Evolutionary conservation across 1,140 invertebrate genomes (phyloP), one percentile per base, ranked within the genome.

Genomic region (Caerostris darwini): DNA sequence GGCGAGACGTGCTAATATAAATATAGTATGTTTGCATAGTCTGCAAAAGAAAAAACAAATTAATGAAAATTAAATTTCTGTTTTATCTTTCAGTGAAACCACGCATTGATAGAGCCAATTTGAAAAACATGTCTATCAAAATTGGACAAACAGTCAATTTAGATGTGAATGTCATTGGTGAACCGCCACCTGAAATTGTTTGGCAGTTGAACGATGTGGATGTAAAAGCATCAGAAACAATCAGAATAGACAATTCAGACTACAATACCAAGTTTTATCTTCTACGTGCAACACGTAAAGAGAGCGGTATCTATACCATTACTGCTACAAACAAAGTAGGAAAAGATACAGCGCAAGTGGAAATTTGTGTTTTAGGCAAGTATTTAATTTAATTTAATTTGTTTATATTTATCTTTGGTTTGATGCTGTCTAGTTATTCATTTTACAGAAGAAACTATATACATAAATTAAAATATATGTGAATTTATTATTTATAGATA

Each of bases 311-410:
- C 8, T 99, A 99, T 95, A 97, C 97, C 53, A 98, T 99, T 2
- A 98, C 97, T 7, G 99, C 99, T 0, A 98, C 97, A 95, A 99
- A 99, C 95, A 98, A 99, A 94, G 98, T 98, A 81, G 99, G 99
- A 19, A 97, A 97, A 91, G 99, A 99, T 96, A 97, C 97, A 61
- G 99, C 99, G 3, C 98, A 99, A 95, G 97, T 99, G 83, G 99
- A 99, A 95, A 97, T 99, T 6, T 96, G 97, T 95, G 98, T 99
- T 71, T 96, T 99, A 77, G 97, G 98, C 96, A 97, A 97, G 95
- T 95, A 34, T 54, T 34, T 82, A 34, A 17, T 86, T 69, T 58
- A 58, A 8, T 34, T 8, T 1, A 10, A 58, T 58, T 85, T 58
- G 12, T 81, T 50, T 81, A 34, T 50, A 7, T 50, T 34, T 10